Base-by-base conservation (phyloP, 2,113 vertebrate genomes). In the Callocephalon fimbriatum region DNA sequence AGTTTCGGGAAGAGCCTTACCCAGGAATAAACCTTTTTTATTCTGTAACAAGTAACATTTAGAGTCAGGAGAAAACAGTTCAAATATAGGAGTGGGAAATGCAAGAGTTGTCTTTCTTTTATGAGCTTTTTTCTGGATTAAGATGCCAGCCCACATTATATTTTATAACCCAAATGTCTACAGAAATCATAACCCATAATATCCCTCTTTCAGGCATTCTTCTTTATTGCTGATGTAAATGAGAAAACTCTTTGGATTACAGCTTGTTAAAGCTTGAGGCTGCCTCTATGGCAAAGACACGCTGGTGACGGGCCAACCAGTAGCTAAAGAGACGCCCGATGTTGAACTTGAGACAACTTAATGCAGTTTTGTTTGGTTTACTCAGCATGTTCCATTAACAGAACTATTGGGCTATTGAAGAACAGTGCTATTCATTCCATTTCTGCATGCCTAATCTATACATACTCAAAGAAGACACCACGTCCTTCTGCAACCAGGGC, bases 261-360 rank as follows among this genome's bases (percentile, higher is more conserved):
- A 6, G 23, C 89, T 75, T 51, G 51, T 75, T 74, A 51, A 93
- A 85, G 58, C 72, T 67, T 8, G 1, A 5, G 42, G 88, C 47
- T 75, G 88, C 68, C 74, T 82, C 67, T 18, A 63, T 1, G 1
- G 92, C 66, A 86, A 35, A 37, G 6, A 59, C 58, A 83, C 0
- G 2, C 16, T 78, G 88, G 83, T 76, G 70, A 73, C 10, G 17
- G 70, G 96, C 95, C 95, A 95, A 51, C 25, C 78, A 87, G 92
- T 63, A 91, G 86, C 86, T 93, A 32, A 62, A 91, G 86, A 77
- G 79, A 88, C 0, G 22, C 56, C n/a, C 88, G 63, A 35, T 61
- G 70, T 76, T 88, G 90, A 81, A 91, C 61, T 58, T 56, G 79
- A 96, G 86, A 81, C 90, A 71, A 67, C 68, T 86, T 63, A 35